A percentile compares a stretch with the other conserved stretches of the same genome.
phyloP scores from a whole-genome alignment of 2,888 invertebrate genomes.

The Punctoribates punctum region DNA sequence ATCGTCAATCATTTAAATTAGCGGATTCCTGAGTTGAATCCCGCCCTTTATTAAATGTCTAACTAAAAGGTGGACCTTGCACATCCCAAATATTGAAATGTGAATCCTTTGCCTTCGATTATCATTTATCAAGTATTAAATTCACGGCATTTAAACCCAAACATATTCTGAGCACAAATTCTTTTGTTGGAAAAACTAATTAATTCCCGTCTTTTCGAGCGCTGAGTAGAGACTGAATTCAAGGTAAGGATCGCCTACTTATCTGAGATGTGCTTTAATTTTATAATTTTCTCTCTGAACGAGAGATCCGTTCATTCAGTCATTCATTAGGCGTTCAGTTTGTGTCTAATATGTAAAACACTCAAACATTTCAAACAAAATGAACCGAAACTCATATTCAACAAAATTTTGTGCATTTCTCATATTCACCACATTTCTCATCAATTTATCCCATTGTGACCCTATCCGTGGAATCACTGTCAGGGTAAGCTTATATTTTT shows the following conservation, averaged over 20 bases:
- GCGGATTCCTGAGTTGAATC: too few relatives aligned
- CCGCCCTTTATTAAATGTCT: too few relatives aligned
- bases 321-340: background rate
- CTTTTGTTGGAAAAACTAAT: too few relatives aligned
- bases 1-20: too few relatives aligned
- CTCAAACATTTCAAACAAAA: background rate
- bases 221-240: background rate
- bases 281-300: background rate
- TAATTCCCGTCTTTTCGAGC: too few relatives aligned
- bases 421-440: background rate
- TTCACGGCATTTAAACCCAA: too few relatives aligned
- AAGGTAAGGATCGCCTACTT: constrained; percentile 14
- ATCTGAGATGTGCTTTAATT: background rate
- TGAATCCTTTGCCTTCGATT: too few relatives aligned
- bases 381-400: background rate
- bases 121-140: too few relatives aligned
- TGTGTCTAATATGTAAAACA: background rate
- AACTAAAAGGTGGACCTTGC: too few relatives aligned
- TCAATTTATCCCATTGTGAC: background rate
- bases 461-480: background rate
- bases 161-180: too few relatives aligned
- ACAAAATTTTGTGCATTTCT: background rate
- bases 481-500: background rate
- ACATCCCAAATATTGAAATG: too few relatives aligned
- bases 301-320: background rate